Evolutionary conservation across 2,888 invertebrate genomes (phyloP).

Genomic region (Hypolimnas misippus): DNA sequence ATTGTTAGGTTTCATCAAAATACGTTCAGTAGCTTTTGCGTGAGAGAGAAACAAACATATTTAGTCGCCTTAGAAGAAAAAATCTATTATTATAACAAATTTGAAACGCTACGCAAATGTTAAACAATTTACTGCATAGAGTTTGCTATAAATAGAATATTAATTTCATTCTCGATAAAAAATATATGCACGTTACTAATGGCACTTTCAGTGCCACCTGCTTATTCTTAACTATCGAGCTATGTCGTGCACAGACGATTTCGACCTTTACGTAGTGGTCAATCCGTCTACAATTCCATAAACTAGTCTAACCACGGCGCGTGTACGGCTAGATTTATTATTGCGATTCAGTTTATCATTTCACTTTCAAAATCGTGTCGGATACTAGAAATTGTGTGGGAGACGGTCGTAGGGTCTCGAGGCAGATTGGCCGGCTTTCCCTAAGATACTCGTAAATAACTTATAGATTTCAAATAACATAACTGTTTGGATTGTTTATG

Average conservation of each 20-base stretch:
- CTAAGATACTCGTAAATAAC: constrained; percentile 67
- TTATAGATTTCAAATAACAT: constrained; percentile 69
- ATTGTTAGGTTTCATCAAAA: too few species aligned
- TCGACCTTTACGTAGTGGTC: constrained; percentile 31
- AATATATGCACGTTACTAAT: constrained; percentile 25
- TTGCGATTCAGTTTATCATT: constrained; percentile 60
- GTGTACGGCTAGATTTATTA: constrained; percentile 63
- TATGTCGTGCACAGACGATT: constrained; percentile 31
- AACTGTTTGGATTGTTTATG: constrained; percentile 57
- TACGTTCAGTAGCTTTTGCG: too few species aligned
- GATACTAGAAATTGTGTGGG: constrained; percentile 66
- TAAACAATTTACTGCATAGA: not conserved
- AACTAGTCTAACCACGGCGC: constrained; percentile 51
- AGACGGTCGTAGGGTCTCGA: constrained; percentile 56
- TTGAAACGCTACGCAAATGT: not conserved
- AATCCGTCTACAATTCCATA: constrained; percentile 42
- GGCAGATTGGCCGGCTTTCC: constrained; percentile 60
- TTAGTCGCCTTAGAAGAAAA: not conserved
- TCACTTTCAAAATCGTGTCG: constrained; percentile 72
- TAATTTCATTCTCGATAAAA: constrained; percentile 8
- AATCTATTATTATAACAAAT: not conserved
- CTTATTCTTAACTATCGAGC: constrained; percentile 25
- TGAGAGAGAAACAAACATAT: too few species aligned
- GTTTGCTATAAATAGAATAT: constrained; percentile 4
- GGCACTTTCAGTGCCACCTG: constrained; percentile 35